Percentiles rank a stretch among this genome's conserved stretches.
Evolutionary conservation across 2,113 vertebrate genomes (phyloP).

Genomic region (Ursus arctos): DNA sequence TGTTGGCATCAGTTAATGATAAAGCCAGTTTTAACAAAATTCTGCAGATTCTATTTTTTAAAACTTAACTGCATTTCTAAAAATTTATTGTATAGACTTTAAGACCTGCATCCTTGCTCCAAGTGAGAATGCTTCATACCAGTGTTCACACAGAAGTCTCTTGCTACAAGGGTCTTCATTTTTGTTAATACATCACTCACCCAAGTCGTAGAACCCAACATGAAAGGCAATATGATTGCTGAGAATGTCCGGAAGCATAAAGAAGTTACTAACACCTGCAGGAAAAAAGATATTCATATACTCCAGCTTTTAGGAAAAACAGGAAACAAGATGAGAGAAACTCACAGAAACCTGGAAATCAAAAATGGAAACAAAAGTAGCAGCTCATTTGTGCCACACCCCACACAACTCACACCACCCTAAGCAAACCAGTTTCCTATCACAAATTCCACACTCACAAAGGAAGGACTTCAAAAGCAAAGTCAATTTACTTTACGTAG

Average conservation of each 20-base stretch:
- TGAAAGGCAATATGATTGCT: slow-evolving; percentile 63
- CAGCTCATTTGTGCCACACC: slow-evolving; percentile 28
- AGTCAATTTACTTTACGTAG: background rate
- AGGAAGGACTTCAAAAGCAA: slow-evolving; percentile 71
- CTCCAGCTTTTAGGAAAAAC: slow-evolving; percentile 76
- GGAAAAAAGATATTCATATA: slow-evolving; percentile 76
- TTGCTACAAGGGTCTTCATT: background rate
- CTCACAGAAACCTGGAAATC: slow-evolving; percentile 77
- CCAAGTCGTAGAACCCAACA: slow-evolving; percentile 5
- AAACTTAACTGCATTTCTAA: background rate
- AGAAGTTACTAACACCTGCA: slow-evolving; percentile 79
- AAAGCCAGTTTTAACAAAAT: slow-evolving; percentile 49
- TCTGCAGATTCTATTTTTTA: background rate
- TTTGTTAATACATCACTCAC: slow-evolving; percentile 8
- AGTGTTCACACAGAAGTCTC: background rate
- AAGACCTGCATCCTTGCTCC: background rate
- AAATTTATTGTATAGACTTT: background rate
- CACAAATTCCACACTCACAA: slow-evolving; percentile 20
- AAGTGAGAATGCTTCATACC: background rate
- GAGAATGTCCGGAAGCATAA: slow-evolving; percentile 65
- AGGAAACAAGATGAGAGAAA: slow-evolving; percentile 81
- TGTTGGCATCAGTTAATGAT: background rate
- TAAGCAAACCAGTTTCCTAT: slow-evolving; percentile 55
- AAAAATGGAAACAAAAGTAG: slow-evolving; percentile 79
- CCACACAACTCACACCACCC: background rate